Percentiles rank a stretch among this genome's conserved stretches.
These are phyloP conservation scores for Athalia circularis DNA, from an alignment of 2,888 invertebrate species.

Conservation along the genomic window DNA sequence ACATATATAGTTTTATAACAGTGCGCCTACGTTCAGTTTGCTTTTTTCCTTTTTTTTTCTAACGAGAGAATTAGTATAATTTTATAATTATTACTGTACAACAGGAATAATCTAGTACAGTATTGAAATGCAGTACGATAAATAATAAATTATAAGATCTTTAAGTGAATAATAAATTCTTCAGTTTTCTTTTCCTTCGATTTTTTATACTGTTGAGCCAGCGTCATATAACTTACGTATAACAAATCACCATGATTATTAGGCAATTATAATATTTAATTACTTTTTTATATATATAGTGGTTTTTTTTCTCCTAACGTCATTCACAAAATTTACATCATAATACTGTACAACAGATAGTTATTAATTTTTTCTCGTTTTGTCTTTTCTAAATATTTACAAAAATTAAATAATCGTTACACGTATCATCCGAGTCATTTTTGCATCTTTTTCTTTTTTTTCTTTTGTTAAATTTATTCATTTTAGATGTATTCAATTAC, in stretches of 20 bases:
- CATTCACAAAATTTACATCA: constrained; percentile 41
- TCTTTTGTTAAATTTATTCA: constrained; percentile 7
- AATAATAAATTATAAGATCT: constrained; percentile 19
- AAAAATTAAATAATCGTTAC: constrained; percentile 33
- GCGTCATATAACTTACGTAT: constrained; percentile 2
- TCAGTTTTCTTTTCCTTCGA: no score
- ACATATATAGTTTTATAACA: no score
- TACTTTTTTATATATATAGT: no score
- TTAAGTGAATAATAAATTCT: constrained; percentile 18
- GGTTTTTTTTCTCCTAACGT: constrained; percentile 19
- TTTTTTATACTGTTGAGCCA: constrained; percentile 8
- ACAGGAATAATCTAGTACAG: constrained; percentile 44
- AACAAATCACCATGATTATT: constrained; percentile 18
- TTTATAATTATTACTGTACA: constrained; percentile 14
- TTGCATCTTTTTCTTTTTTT: no score
- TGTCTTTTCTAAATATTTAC: constrained; percentile 26
- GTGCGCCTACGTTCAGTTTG: background rate
- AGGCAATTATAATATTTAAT: constrained; percentile 32
- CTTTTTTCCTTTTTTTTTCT: background rate
- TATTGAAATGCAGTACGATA: constrained; percentile 22
- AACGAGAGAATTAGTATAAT: constrained; percentile 19
- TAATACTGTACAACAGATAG: constrained; percentile 43
- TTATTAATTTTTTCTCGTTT: no score
- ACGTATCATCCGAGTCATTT: constrained; percentile 18
- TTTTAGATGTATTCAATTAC: no score